Evolutionary conservation across 1,140 invertebrate species (phyloP).

Genomic region (Listronotus bonariensis): DNA sequence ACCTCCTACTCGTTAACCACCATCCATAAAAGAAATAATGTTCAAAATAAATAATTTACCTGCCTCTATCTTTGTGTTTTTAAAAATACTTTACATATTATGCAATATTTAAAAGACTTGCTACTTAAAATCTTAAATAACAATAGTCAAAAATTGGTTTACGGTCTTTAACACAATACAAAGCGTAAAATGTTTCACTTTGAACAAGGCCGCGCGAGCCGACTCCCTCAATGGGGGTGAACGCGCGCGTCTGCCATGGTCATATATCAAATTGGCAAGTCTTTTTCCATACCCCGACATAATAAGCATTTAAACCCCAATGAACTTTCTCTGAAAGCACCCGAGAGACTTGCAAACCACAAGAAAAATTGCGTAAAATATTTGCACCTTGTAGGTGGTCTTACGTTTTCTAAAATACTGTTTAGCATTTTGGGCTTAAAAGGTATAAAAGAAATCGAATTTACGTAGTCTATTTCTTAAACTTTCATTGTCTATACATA

Average conservation of each 20-base stretch:
- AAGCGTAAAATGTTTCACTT: constrained; percentile 34
- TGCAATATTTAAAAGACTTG: too few relatives aligned
- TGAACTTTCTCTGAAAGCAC: constrained; percentile 37
- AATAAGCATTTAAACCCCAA: constrained; percentile 45
- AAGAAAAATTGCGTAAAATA: constrained; percentile 34
- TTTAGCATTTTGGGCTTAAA: too few relatives aligned
- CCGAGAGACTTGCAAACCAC: constrained; percentile 30
- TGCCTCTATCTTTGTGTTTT: too few relatives aligned
- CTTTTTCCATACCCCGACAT: constrained; percentile 40
- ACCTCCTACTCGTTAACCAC: too few relatives aligned
- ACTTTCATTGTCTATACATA: too few relatives aligned
- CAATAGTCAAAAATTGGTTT: constrained; percentile 16
- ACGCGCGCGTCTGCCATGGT: constrained; percentile 34
- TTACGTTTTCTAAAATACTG: too few relatives aligned
- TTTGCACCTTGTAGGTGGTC: too few relatives aligned
- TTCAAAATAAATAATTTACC: too few relatives aligned
- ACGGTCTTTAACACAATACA: constrained; percentile 20
- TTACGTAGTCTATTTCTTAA: too few relatives aligned
- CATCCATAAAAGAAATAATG: too few relatives aligned
- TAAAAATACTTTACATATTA: too few relatives aligned
- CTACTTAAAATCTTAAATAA: not conserved
- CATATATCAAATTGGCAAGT: constrained; percentile 47
- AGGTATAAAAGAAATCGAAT: too few relatives aligned
- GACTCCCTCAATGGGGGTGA: constrained; percentile 18
- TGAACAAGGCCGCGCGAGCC: constrained; percentile 27